Evolutionary conservation across 2,888 invertebrate species (phyloP).

Genomic region (Anodontia alba): DNA sequence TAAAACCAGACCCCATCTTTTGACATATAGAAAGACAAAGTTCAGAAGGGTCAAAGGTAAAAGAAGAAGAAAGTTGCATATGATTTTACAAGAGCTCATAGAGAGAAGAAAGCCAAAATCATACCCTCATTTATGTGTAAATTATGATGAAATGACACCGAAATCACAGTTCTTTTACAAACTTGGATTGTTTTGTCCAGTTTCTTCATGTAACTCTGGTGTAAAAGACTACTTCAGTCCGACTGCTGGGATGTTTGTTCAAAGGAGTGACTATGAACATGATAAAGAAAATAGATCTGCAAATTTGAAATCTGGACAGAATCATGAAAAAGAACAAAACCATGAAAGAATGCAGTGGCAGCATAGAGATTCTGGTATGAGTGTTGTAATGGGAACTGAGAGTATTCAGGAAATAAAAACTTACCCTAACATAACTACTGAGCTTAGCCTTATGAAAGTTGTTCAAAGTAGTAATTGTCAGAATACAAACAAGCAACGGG

Average conservation of each 20-base stretch:
- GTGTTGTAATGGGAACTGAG: neutral
- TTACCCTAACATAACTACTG: no score
- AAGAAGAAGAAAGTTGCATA: slow-evolving; percentile 47
- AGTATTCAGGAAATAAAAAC: neutral
- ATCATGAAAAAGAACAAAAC: no score
- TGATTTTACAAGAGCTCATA: slow-evolving; percentile 42
- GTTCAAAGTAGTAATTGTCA: no score
- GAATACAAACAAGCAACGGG: no score
- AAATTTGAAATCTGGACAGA: neutral
- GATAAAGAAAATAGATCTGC: neutral
- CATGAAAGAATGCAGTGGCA: no score
- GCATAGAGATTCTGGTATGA: no score
- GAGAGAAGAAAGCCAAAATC: slow-evolving; percentile 37
- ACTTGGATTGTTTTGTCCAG: slow-evolving; percentile 53
- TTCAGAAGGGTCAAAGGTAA: slow-evolving; percentile 59
- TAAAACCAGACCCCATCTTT: slow-evolving; percentile 46
- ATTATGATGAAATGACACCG: slow-evolving; percentile 56
- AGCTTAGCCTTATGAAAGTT: no score
- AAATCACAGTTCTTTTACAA: slow-evolving; percentile 65
- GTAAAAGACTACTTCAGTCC: no score
- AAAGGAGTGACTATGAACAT: neutral
- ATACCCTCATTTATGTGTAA: slow-evolving; percentile 49
- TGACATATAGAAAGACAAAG: slow-evolving; percentile 52
- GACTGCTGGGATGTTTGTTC: no score
- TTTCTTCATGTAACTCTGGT: no score